Conservation (phyloP, 2,888 invertebrate genomes). For the Ametastegia equiseti region DNA sequence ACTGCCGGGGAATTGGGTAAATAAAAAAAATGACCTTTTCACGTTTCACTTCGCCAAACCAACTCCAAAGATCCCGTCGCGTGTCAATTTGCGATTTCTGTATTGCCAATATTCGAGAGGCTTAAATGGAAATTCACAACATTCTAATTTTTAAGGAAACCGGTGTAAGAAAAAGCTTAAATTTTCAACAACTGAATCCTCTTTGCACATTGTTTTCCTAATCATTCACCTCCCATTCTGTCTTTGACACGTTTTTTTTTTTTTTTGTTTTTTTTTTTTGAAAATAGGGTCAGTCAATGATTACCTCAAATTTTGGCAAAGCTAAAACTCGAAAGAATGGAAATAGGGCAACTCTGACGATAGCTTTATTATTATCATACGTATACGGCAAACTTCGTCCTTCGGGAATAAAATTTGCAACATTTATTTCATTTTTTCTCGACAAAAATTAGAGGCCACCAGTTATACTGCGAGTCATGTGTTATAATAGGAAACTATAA, state of each 20-base stretch:
- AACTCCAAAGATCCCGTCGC: too few species aligned
- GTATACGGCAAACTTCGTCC: neutral
- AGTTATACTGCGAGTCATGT: too few species aligned
- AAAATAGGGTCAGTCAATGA: neutral
- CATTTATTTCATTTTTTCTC: neutral
- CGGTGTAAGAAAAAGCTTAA: neutral
- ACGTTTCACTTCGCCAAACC: neutral
- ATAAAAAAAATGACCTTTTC: neutral
- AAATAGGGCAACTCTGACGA: neutral
- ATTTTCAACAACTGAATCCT: neutral
- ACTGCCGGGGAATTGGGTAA: neutral
- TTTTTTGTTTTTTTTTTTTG: neutral
- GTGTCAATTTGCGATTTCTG: neutral
- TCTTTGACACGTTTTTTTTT: neutral
- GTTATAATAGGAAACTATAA: too few species aligned
- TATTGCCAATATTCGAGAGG: too few species aligned
- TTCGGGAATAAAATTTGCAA: neutral
- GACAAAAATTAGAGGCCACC: neutral
- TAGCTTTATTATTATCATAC: neutral
- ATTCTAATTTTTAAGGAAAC: neutral
- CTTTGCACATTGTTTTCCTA: too few species aligned
- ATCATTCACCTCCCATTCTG: neutral
- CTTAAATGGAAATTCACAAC: too few species aligned
- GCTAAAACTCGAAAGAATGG: neutral
- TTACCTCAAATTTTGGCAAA: neutral